phyloP scores from a whole-genome alignment of 2,113 vertebrate species.

The Gobius niger region DNA sequence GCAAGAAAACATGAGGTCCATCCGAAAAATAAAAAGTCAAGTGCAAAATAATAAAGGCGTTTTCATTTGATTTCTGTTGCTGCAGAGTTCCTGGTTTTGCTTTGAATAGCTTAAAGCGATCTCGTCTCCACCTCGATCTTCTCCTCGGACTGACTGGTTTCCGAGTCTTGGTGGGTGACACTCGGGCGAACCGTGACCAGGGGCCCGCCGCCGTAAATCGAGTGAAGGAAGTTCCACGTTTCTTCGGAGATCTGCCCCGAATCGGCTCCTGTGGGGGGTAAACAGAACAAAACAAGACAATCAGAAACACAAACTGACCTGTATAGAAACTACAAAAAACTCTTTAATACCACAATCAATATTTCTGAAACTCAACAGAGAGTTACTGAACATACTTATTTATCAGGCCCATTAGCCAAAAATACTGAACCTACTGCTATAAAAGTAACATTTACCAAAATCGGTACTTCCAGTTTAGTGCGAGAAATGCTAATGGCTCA shows the following conservation, averaged over 20 bases:
- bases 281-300: neutral
- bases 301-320: too few species aligned
- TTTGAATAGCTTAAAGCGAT: constrained; percentile 75
- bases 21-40: constrained; percentile 74
- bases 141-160: constrained; percentile 85
- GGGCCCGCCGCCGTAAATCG: constrained; percentile 92
- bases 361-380: too few species aligned
- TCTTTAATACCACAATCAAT: too few species aligned
- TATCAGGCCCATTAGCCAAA: too few species aligned
- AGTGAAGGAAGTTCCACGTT: constrained; percentile 96
- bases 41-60: constrained; percentile 79
- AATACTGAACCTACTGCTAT: too few species aligned
- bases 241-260: constrained; percentile 98
- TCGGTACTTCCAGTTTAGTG: too few species aligned
- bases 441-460: too few species aligned
- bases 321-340: too few species aligned
- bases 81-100: constrained; percentile 8
- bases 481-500: too few species aligned
- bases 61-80: constrained; percentile 28
- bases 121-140: constrained; percentile 97
- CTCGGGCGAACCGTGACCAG: constrained; percentile 89
- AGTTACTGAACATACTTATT: too few species aligned
- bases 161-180: constrained; percentile 82
- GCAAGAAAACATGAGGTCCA: constrained; percentile 54
- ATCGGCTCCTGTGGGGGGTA: constrained; percentile 84